Conservation (phyloP, 1,140 invertebrate genomes). For the Tyrophagus putrescentiae region DNA sequence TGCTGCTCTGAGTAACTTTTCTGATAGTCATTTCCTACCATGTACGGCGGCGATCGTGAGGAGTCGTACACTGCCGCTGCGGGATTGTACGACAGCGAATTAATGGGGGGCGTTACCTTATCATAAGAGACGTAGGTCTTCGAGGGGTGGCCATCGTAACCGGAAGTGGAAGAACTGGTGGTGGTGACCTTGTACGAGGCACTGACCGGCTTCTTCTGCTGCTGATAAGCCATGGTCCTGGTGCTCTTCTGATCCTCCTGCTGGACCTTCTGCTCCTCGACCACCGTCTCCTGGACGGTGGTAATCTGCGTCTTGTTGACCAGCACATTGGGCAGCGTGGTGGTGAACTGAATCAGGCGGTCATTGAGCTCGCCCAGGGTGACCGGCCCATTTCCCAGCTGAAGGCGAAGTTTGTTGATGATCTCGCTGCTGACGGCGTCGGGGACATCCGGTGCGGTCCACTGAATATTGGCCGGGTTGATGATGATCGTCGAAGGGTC, state of each 20-base stretch:
- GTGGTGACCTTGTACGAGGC: background rate
- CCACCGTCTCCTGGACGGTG: background rate
- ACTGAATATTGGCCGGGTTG: conserved; percentile 1
- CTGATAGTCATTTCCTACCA: too few relatives aligned
- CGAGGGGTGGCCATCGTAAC: too few relatives aligned
- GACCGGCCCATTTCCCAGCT: background rate
- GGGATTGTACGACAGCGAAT: too few relatives aligned
- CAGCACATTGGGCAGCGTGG: background rate
- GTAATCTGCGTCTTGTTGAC: background rate
- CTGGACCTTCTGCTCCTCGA: background rate
- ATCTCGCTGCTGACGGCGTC: background rate
- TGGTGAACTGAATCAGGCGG: background rate
- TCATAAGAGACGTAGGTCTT: too few relatives aligned
- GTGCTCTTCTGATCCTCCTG: background rate
- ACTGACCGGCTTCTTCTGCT: background rate
- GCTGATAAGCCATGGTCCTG: background rate
- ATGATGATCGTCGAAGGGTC: background rate
- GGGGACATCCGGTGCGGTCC: background rate
- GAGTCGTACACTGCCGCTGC: too few relatives aligned
- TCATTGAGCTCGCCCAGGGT: conserved; percentile 2
- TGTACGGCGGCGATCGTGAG: too few relatives aligned
- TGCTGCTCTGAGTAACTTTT: background rate
- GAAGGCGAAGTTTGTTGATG: background rate
- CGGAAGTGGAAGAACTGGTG: too few relatives aligned
- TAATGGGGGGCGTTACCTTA: too few relatives aligned